phyloP scores from a whole-genome alignment of 2,888 invertebrate genomes.

The Megastigmus dorsalis region DNA sequence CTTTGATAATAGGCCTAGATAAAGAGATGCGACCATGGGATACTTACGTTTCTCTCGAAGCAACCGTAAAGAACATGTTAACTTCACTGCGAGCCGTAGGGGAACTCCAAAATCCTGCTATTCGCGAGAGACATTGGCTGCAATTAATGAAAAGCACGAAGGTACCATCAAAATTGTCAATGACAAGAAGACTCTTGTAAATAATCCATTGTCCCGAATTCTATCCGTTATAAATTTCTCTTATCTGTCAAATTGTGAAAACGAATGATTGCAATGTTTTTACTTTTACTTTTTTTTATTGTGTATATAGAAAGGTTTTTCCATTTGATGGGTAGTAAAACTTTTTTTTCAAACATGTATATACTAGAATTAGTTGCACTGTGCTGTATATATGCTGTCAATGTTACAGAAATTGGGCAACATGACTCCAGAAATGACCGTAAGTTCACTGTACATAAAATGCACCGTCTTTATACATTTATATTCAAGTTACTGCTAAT shows the following conservation, averaged over 20 bases:
- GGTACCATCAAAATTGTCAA: slow-evolving; percentile 76
- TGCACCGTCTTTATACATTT: slow-evolving; percentile 40
- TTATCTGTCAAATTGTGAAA: not conserved
- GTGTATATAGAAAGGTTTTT: slow-evolving; percentile 23
- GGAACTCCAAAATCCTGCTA: slow-evolving; percentile 96
- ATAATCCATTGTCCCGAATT: slow-evolving; percentile 4
- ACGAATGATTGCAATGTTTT: not conserved
- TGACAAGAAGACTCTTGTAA: slow-evolving; percentile 31
- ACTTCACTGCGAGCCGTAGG: slow-evolving; percentile 96
- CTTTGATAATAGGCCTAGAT: slow-evolving; percentile 80
- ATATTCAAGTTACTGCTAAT: not conserved
- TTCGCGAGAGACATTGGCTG: slow-evolving; percentile 96
- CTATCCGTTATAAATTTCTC: slow-evolving; percentile 20
- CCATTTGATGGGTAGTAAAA: slow-evolving; percentile 21
- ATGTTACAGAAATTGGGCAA: slow-evolving; percentile 74
- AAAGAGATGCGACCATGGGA: slow-evolving; percentile 98
- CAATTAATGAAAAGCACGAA: slow-evolving; percentile 97
- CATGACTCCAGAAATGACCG: slow-evolving; percentile 75
- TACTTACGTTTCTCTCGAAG: slow-evolving; percentile 90
- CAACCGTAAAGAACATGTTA: slow-evolving; percentile 96
- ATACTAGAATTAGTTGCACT: slow-evolving; percentile 67
- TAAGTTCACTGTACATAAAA: slow-evolving; percentile 73
- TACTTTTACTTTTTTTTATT: not conserved
- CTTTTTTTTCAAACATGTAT: slow-evolving; percentile 6
- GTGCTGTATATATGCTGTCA: slow-evolving; percentile 74